Percentiles rank a stretch among this genome's conserved stretches.
Evolutionary conservation across 2,113 vertebrate species (phyloP).

Genomic region (Dicaeum eximium): DNA sequence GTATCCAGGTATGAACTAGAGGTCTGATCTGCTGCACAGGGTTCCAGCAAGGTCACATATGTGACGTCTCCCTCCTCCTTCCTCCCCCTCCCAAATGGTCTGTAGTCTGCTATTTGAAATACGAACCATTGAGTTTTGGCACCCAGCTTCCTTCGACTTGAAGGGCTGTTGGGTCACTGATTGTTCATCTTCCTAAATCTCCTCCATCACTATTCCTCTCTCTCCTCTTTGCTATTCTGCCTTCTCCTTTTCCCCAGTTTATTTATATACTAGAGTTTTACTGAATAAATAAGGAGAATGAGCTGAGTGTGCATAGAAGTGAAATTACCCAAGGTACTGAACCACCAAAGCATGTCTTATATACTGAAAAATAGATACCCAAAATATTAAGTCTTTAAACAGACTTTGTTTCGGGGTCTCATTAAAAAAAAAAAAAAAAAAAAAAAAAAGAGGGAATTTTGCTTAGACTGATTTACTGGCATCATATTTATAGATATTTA

Average conservation of each 20-base stretch:
- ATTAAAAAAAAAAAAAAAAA: not conserved
- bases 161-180: not conserved
- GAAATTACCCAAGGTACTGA: slow-evolving; percentile 31
- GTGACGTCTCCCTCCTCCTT: not conserved
- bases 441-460: not conserved
- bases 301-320: slow-evolving; percentile 3
- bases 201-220: not conserved
- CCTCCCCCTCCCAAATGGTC: not conserved
- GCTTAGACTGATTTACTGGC: slow-evolving; percentile 51
- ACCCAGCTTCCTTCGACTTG: not conserved
- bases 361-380: not conserved
- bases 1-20: not conserved
- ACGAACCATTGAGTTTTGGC: not conserved
- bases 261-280: slow-evolving; percentile 18
- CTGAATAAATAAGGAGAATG: slow-evolving; percentile 27
- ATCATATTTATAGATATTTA: slow-evolving; percentile 70
- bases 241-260: not conserved
- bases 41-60: not conserved
- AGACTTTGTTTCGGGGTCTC: slow-evolving; percentile 4
- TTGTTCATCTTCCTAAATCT: not conserved
- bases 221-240: not conserved
- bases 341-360: slow-evolving; percentile 31
- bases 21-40: not conserved
- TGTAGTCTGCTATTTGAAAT: not conserved
- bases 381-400: slow-evolving; percentile 12